Evolutionary conservation across 2,113 vertebrate genomes (phyloP), one percentile per base, ranked within the genome.

Genomic region (Misgurnus mizolepis): DNA sequence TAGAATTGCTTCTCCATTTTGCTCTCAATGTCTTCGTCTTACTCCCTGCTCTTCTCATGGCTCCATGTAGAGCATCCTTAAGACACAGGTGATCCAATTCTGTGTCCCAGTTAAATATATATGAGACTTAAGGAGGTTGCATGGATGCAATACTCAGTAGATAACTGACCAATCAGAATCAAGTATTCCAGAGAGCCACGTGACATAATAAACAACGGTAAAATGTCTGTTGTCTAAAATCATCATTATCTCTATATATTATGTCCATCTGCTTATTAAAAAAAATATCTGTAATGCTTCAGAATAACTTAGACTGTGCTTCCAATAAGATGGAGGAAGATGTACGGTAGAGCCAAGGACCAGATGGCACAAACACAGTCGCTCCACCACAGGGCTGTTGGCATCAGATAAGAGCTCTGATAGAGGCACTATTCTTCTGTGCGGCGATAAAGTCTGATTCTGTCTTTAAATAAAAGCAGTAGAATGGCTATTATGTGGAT

Each of bases 51-150:
- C 50, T 50, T 40, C 11, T 80, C n/a, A 4, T 69, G 41, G 40
- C 50, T 77, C 43, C 39, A 83, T 78, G 78, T 70, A 47, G 69
- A 83, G 82, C 80, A 60, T 61, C 84, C 87, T 86, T 88, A 82
- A 79, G 69, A 78, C 75, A 86, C 86, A 84, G 86, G 87, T 86
- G 86, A 85, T 84, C 85, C 77, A 85, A 82, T 86, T 86, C 70
- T 84, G 73, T 83, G 73, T 82, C 88, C 89, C 87, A 90, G 88
- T 91, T 89, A 88, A 77, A 78, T 85, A 83, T 82, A 61, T 88
- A 72, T 76, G 58, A 80, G 76, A 79, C 83, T 62, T 73, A 3
- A n/a, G 55, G 14, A 56, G 50, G 17, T 3, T 45, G 22, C 40
- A 34, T 80, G 15, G 5, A 79, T 70, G 15, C n/a, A 69, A 72